Base-by-base conservation (phyloP, 1,140 invertebrate species). In the Metaphire vulgaris region DNA sequence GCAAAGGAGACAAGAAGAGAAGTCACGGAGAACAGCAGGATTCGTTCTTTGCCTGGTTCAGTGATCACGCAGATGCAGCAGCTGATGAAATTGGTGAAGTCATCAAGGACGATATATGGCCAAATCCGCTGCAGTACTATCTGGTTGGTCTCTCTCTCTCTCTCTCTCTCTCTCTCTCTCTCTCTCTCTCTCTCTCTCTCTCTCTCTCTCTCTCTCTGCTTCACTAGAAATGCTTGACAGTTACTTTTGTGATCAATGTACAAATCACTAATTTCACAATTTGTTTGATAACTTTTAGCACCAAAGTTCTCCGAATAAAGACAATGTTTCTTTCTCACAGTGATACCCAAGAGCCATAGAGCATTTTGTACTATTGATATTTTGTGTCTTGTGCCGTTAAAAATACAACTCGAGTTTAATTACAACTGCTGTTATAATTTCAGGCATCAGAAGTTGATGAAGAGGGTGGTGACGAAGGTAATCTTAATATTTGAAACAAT, bases 51-150 rank as follows among this genome's bases (percentile, higher is more conserved):
- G 82, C 82, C 69, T 87, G 86, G 86, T 87, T 87, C 77, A 81
- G 81, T 69, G 85, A 87, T 74, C 84, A 86, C 69, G 81, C 79
- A 14, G 86, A 87, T 79, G 84, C 83, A 64, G 83, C 83, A 2
- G 83, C 83, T 56, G 86, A 86, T 81, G 86, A 87, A 74, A 77
- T 87, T 33, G 86, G 86, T 30, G 86, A 87, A 79, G 72, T 90
- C 6, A 90, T 91, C 80, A 95, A 95, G 86, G 93, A 95, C 84
- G 93, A 95, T 83, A 90, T 96, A 83, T 96, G 93, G 93, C 91
- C 92, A 69, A 96, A 96, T 88, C 93, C 93, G 74, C 88, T 96
- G 75, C 93, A 94, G 87, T 95, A 94, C 88, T 94, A 92, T 86
- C 85, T 95, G 79, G 73, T 73, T 69, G 6, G 67, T 69, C 2